These are phyloP conservation scores for Tinea semifulvella DNA, from an alignment of 2,888 invertebrate genomes.

Conservation along the genomic window DNA sequence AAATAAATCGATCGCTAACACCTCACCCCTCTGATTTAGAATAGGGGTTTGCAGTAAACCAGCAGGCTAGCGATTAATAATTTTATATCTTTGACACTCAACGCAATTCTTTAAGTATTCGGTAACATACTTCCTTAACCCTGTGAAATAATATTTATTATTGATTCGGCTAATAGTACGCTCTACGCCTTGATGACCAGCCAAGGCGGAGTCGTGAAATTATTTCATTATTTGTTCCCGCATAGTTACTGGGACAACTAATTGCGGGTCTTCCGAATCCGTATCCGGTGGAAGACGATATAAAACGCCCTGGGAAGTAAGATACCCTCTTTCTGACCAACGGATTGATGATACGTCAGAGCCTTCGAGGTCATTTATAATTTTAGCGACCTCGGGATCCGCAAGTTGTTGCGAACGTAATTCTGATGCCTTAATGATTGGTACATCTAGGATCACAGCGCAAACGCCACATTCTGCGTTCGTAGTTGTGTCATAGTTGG, in stretches of 20 bases:
- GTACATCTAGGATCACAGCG: constrained; percentile 8
- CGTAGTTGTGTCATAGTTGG: constrained; percentile 15
- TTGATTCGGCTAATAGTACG: neutral
- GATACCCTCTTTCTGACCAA: too few species aligned
- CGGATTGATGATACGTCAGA: constrained; percentile 1
- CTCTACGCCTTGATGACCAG: neutral
- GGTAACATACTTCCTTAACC: neutral
- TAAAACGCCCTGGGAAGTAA: too few species aligned
- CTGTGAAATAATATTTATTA: neutral
- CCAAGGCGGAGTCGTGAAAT: neutral
- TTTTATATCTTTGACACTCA: neutral
- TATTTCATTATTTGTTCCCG: neutral
- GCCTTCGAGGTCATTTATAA: constrained; percentile 13
- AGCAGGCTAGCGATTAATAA: neutral
- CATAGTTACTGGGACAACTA: constrained; percentile 13
- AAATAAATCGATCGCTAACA: too few species aligned
- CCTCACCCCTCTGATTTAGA: too few species aligned
- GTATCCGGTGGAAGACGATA: constrained; percentile 11
- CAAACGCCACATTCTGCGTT: constrained; percentile 5
- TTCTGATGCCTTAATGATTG: neutral
- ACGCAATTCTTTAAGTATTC: neutral
- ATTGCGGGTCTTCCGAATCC: too few species aligned
- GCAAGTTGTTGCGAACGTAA: constrained; percentile 12
- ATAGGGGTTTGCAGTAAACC: too few species aligned
- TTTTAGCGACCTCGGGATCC: constrained; percentile 15